Percentiles rank a stretch among this genome's conserved stretches.
phyloP scores from a whole-genome alignment of 2,888 invertebrate genomes.

The Shargacucullia verbasci region DNA sequence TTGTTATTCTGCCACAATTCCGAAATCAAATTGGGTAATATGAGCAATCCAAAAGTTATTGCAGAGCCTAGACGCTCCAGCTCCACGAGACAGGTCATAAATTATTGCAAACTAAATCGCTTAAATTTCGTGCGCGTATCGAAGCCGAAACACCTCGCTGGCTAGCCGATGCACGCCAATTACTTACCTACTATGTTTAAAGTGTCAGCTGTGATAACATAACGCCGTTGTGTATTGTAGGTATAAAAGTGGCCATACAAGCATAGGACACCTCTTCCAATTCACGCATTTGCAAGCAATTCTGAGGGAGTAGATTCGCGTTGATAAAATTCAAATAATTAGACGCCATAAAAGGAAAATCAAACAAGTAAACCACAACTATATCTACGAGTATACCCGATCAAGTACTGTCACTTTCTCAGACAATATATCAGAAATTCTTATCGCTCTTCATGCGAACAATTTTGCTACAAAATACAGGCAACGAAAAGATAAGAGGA shows the following conservation, averaged over 20 bases:
- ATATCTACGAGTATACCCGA: too few species aligned
- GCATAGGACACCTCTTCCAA: too few species aligned
- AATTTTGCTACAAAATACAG: conserved; percentile 33
- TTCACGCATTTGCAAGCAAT: too few species aligned
- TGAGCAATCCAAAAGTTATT: conserved; percentile 8
- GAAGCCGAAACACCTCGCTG: conserved; percentile 30
- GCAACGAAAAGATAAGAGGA: conserved; percentile 22
- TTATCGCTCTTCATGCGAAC: conserved; percentile 5
- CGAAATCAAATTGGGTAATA: conserved; percentile 4
- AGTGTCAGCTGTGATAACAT: conserved; percentile 40
- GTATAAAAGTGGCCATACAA: background rate
- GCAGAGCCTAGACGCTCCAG: conserved; percentile 9
- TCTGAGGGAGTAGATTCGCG: too few species aligned
- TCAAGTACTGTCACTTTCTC: background rate
- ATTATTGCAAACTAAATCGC: conserved; percentile 44
- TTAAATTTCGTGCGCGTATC: conserved; percentile 39
- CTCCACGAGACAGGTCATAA: conserved; percentile 40
- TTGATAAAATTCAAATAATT: too few species aligned
- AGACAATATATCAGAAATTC: conserved; percentile 5
- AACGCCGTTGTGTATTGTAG: conserved; percentile 15
- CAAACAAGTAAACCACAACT: too few species aligned
- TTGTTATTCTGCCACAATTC: background rate
- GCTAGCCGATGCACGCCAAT: conserved; percentile 40
- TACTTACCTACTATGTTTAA: conserved; percentile 30
- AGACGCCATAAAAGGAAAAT: background rate